Evolutionary conservation across 2,113 vertebrate species (phyloP), one percentile per base, ranked within the genome.

Genomic region (Onychostruthus taczanowskii): DNA sequence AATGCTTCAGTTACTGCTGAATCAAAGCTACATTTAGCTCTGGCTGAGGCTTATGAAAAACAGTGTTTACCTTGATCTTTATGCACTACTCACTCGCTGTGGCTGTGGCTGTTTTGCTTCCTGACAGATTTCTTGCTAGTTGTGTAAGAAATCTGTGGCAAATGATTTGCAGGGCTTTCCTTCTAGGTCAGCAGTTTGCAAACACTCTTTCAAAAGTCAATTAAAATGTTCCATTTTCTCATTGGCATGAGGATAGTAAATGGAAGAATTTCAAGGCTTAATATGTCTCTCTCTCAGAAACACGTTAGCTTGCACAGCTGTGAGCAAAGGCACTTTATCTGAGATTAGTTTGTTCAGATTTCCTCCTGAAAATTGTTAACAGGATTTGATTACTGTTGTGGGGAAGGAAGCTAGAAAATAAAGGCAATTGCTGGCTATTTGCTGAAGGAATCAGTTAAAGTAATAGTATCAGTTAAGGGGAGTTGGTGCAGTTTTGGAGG

Each of bases 101-200:
- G 21, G 37, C 74, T 58, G 52, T 63, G 6, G 35, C 69, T 79
- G 49, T 82, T 92, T 87, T 83, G 46, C 76, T 92, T 95, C 78
- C 41, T 56, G 70, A 92, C 85, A 84, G 70, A 70, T 91, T 90
- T 94, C 86, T 94, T 24, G 6, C 66, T 67, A 76, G 62, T 79
- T 43, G 19, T 93, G 37, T 87, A 72, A 92, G 91, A 94, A 97
- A 97, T 96, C 95, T 82, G 85, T 93, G 91, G 50, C 61, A 96
- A 97, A 94, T 94, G 85, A 96, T 91, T 97, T 96, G 84, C 93
- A 81, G 76, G 44, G 30, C 28, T 39, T 96, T 94, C 46, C 90
- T 95, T 97, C 89, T 94, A 96, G 79, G 93, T 97, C 97, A 97
- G 96, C 95, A 96, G 69, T 97, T 97, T 97, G 78, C 58, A 95